phyloP scores from a whole-genome alignment of 2,797 vertebrate genomes.

The Phoebastria nigripes region DNA sequence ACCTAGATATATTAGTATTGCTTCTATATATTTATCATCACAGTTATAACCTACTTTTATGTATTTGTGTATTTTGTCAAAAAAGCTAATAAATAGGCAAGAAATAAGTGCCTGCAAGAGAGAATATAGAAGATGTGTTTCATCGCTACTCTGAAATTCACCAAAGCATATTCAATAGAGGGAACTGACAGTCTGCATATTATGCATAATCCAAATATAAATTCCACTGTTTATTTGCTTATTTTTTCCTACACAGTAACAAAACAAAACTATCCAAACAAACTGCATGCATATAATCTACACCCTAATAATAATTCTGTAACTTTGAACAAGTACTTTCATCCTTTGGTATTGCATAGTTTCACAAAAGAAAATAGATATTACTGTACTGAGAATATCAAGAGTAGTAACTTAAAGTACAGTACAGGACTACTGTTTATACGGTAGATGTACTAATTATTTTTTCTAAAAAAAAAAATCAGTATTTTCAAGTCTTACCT shows the following conservation, averaged over 20 bases:
- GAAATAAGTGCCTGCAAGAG: not conserved
- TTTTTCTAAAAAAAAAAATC: not conserved
- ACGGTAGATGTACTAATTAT: not conserved
- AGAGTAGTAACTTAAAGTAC: not conserved
- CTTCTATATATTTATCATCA: not conserved
- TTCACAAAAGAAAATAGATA: not conserved
- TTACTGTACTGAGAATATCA: not conserved
- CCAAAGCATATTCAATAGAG: not conserved
- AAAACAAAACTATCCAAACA: not conserved
- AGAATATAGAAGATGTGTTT: not conserved
- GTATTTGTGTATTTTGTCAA: not conserved
- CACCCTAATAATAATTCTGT: not conserved
- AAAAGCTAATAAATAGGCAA: not conserved
- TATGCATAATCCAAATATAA: not conserved
- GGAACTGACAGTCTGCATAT: not conserved
- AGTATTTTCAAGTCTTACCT: slow-evolving; percentile 5
- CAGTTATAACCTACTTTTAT: not conserved
- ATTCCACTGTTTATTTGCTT: not conserved
- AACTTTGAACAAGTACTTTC: not conserved
- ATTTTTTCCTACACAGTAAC: slow-evolving; percentile 38
- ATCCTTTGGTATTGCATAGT: not conserved
- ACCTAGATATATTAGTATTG: not conserved
- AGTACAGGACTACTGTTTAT: not conserved
- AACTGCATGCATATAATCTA: not conserved
- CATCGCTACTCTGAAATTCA: not conserved